phyloP scores from a whole-genome alignment of 2,888 invertebrate species.

The Agonopterix subpropinquella region DNA sequence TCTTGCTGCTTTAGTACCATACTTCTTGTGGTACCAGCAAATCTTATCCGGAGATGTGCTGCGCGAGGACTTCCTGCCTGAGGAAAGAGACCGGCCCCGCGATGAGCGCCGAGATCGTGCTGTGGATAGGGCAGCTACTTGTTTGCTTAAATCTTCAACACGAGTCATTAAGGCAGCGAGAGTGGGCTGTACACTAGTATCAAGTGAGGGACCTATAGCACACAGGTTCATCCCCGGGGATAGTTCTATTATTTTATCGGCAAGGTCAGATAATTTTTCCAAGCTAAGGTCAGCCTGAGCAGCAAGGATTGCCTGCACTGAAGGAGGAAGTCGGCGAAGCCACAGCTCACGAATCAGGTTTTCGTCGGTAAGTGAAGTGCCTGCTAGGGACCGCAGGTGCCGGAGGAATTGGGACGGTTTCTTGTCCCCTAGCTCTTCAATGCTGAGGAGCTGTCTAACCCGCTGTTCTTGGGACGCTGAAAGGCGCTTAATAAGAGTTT shows the following conservation, averaged over 20 bases:
- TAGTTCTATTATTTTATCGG: constrained; percentile 4
- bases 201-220: too few species aligned
- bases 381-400: constrained; percentile 7
- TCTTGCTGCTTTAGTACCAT: constrained; percentile 2
- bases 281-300: too few species aligned
- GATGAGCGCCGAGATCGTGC: not conserved
- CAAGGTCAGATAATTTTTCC: too few species aligned
- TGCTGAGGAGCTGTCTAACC: constrained; percentile 3
- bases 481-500: not conserved
- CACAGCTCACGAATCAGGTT: constrained; percentile 1
- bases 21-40: constrained; percentile 7
- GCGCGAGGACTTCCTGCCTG: not conserved
- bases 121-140: constrained; percentile 1
- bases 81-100: not conserved
- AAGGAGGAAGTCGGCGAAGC: constrained; percentile 5
- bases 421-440: constrained; percentile 8
- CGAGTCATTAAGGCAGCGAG: too few species aligned
- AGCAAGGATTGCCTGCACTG: too few species aligned
- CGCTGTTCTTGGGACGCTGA: constrained; percentile 3
- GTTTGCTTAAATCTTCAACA: not conserved
- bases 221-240: not conserved
- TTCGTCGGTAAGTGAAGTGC: not conserved
- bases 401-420: constrained; percentile 6
- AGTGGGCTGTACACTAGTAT: constrained; percentile 1
- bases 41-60: not conserved